These are phyloP conservation scores for Vulpes lagopus DNA, from an alignment of 2,113 vertebrate species.

Conservation along the genomic window DNA sequence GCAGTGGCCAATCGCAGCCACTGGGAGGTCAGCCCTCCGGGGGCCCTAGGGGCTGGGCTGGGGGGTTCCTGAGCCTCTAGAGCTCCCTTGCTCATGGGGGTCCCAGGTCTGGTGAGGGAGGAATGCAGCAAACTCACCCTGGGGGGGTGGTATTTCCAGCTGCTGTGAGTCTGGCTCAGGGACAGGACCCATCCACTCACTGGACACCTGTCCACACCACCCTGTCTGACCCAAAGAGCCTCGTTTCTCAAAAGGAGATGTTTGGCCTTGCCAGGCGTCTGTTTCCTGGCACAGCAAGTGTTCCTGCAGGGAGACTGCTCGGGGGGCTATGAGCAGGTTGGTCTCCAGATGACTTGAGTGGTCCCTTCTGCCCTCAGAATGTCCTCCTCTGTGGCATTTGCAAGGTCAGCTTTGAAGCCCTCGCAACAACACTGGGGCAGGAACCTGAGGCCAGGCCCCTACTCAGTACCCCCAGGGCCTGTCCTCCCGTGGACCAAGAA, in stretches of 20 bases:
- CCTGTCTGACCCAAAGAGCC: too few species aligned
- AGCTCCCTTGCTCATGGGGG: background rate
- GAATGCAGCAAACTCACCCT: rapidly evolving
- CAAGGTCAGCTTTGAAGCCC: background rate
- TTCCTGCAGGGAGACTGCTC: rapidly evolving
- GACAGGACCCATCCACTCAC: rapidly evolving
- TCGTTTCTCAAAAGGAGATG: background rate
- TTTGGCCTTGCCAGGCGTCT: background rate
- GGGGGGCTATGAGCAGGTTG: rapidly evolving
- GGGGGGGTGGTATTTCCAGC: background rate
- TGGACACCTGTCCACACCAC: rapidly evolving
- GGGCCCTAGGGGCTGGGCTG: rapidly evolving
- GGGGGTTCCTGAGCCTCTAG: background rate
- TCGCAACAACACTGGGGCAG: rapidly evolving
- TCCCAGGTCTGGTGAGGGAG: rapidly evolving
- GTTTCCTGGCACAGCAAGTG: rapidly evolving
- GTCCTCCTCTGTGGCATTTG: background rate
- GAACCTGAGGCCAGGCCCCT: rapidly evolving
- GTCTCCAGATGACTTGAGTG: background rate
- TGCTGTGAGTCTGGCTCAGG: too few species aligned
- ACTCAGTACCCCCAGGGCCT: background rate
- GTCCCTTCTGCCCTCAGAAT: background rate
- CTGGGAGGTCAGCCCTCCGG: background rate
- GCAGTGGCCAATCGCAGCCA: background rate
- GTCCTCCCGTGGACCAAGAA: background rate